Percentiles rank a stretch among this genome's conserved stretches.
These are phyloP conservation scores for Hesperophylax magnus DNA, from an alignment of 1,140 invertebrate genomes.

Conservation along the genomic window DNA sequence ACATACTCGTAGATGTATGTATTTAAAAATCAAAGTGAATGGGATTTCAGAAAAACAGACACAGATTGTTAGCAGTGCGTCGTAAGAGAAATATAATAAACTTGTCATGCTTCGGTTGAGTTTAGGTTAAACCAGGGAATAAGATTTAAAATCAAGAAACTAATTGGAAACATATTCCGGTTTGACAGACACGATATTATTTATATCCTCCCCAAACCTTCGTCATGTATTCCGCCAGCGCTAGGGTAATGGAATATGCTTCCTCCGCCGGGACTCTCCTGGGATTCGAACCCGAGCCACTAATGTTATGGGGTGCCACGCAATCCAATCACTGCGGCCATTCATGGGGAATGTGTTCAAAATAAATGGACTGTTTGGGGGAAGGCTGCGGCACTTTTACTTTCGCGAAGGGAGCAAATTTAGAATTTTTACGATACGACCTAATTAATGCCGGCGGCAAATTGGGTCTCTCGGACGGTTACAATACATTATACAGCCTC, in stretches of 20 bases:
- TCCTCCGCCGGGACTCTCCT: slow-evolving; percentile 13
- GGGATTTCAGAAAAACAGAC: no score
- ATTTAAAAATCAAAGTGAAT: no score
- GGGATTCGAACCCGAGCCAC: slow-evolving; percentile 18
- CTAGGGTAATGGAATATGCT: slow-evolving; percentile 21
- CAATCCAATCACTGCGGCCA: slow-evolving; percentile 56
- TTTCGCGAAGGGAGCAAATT: slow-evolving; percentile 26
- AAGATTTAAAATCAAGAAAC: neutral
- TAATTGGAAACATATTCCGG: slow-evolving; percentile 35
- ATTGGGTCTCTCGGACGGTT: slow-evolving; percentile 15
- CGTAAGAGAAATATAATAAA: no score
- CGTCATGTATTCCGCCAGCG: slow-evolving; percentile 19
- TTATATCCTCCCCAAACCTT: slow-evolving; percentile 24
- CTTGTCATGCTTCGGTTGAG: no score
- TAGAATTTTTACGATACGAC: slow-evolving; percentile 34
- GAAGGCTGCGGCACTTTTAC: slow-evolving; percentile 18
- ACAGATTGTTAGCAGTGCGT: no score
- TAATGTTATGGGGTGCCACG: slow-evolving; percentile 2
- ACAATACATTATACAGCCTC: slow-evolving; percentile 5
- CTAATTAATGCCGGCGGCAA: slow-evolving; percentile 26
- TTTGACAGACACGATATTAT: slow-evolving; percentile 31
- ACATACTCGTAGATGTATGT: no score
- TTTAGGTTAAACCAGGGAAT: no score
- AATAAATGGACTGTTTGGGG: slow-evolving; percentile 49
- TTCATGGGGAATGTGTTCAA: slow-evolving; percentile 53